A percentile compares a stretch with the other conserved stretches of the same genome.
These are phyloP conservation scores for Morinoia aosen DNA, from an alignment of 2,888 invertebrate species.

Conservation along the genomic window DNA sequence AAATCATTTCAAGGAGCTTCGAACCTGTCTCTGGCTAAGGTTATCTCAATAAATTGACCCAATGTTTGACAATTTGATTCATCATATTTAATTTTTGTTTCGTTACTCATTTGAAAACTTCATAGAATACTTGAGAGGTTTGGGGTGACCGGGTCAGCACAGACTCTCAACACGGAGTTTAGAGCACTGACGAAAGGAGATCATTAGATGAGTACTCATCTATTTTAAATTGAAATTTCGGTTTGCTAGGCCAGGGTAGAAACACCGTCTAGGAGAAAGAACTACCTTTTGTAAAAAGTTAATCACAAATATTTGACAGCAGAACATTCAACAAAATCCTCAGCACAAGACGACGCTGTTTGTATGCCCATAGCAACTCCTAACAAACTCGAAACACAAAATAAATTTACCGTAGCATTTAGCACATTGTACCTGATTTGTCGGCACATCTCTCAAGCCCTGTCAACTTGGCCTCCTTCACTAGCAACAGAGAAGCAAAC, in stretches of 20 bases:
- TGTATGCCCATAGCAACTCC: not conserved
- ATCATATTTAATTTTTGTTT: not conserved
- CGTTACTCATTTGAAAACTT: not conserved
- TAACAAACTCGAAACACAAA: not conserved
- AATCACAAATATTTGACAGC: not conserved
- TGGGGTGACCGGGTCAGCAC: not conserved
- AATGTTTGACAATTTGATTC: not conserved
- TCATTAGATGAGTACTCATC: not conserved
- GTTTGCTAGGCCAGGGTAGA: not conserved
- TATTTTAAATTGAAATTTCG: not conserved
- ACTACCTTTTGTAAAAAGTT: not conserved
- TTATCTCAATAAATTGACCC: not conserved
- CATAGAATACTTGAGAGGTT: not conserved
- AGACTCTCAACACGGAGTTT: not conserved
- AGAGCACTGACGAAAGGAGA: not conserved
- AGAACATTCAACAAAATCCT: not conserved
- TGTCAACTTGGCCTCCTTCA: no score
- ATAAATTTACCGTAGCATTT: not conserved
- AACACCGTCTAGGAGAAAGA: not conserved
- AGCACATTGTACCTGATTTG: no score
- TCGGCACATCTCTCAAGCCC: no score
- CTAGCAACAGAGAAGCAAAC: not conserved
- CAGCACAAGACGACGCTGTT: not conserved
- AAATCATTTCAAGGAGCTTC: not conserved
- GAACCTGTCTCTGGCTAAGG: not conserved